Percentiles rank a stretch among this genome's conserved stretches.
Conservation (phyloP, 2,113 vertebrate genomes). For the Rhabdomys dilectus region DNA sequence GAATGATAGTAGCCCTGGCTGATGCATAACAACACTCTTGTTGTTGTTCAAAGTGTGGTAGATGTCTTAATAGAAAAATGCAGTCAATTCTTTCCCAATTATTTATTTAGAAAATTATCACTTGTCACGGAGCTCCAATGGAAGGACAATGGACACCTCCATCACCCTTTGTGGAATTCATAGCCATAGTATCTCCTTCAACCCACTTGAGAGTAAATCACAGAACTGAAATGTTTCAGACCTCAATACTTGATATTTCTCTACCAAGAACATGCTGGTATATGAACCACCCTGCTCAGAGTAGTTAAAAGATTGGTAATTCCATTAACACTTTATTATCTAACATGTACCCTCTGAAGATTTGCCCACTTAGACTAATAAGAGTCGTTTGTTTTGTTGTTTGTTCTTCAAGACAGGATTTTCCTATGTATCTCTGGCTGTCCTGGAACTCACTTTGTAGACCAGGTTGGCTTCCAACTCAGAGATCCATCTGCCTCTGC, state of each 20-base stretch:
- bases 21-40: background rate
- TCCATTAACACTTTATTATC: background rate
- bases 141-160: background rate
- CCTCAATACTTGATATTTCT: background rate
- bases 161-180: background rate
- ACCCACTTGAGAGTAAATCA: slow-evolving; percentile 25
- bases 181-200: background rate
- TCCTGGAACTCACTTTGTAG: too few species aligned
- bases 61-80: slow-evolving; percentile 1
- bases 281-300: background rate
- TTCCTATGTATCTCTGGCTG: too few species aligned
- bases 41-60: background rate
- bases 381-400: background rate
- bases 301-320: background rate
- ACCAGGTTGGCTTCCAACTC: too few species aligned
- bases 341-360: background rate
- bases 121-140: background rate
- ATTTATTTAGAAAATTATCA: slow-evolving; percentile 43
- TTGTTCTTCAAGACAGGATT: too few species aligned
- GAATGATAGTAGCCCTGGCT: background rate
- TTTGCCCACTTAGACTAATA: background rate
- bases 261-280: background rate
- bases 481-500: too few species aligned
- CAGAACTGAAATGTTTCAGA: background rate
- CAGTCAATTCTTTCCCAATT: background rate